Percentiles rank a stretch among this genome's conserved stretches.
These are phyloP conservation scores for Drosophila fulvimacula DNA, from an alignment of 2,888 invertebrate species.

Conservation along the genomic window DNA sequence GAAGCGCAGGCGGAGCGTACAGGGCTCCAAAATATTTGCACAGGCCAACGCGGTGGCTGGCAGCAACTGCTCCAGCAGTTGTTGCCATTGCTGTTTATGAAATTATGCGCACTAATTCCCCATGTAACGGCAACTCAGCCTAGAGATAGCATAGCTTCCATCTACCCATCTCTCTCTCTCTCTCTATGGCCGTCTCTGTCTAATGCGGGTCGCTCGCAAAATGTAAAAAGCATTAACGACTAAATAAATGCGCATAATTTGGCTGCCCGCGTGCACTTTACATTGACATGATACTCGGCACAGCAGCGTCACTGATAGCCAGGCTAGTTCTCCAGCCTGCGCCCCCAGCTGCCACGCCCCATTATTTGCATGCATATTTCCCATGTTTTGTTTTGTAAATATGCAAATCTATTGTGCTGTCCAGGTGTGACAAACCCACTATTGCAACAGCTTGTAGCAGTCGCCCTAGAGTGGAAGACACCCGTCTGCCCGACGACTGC, in stretches of 20 bases:
- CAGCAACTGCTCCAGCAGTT: slow-evolving; percentile 46
- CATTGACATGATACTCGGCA: slow-evolving; percentile 61
- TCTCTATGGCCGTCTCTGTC: slow-evolving; percentile 11
- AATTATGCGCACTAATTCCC: slow-evolving; percentile 79
- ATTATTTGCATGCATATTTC: slow-evolving; percentile 59
- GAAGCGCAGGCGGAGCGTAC: neutral
- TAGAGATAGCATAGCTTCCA: slow-evolving; percentile 34
- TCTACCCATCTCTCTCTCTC: neutral
- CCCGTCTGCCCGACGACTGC: neutral
- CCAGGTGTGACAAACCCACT: slow-evolving; percentile 56
- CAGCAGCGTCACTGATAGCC: slow-evolving; percentile 34
- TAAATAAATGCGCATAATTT: slow-evolving; percentile 75
- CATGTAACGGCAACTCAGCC: slow-evolving; percentile 63
- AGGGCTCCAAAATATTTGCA: slow-evolving; percentile 68
- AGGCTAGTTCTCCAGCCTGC: neutral
- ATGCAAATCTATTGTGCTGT: slow-evolving; percentile 48
- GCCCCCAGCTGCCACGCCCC: slow-evolving; percentile 49
- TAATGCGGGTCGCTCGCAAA: slow-evolving; percentile 54
- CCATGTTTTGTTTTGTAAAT: slow-evolving; percentile 45
- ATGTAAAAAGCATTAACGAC: slow-evolving; percentile 57
- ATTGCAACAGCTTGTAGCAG: slow-evolving; percentile 27
- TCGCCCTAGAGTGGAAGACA: neutral
- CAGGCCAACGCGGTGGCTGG: slow-evolving; percentile 71
- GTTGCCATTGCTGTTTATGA: slow-evolving; percentile 61
- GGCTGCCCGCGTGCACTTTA: slow-evolving; percentile 61